Conservation (phyloP, 2,797 vertebrate genomes). For the Paedocypris micromegethes region DNA sequence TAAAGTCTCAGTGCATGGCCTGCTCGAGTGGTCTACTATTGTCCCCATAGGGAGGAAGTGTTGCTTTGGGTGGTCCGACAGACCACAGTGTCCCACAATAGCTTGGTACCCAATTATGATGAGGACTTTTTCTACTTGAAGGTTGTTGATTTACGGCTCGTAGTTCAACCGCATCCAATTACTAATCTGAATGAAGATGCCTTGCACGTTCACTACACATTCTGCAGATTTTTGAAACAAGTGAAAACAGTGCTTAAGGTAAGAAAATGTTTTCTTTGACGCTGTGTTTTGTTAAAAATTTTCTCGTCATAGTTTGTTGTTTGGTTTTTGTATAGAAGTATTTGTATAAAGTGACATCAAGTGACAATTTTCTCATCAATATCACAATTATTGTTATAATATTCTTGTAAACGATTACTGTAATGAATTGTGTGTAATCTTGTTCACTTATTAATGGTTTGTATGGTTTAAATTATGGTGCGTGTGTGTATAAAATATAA, state of each 20-base stretch:
- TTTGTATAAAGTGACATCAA: too few relatives aligned
- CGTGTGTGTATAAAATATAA: too few relatives aligned
- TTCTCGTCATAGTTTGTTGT: too few relatives aligned
- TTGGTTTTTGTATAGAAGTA: too few relatives aligned
- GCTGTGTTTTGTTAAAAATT: too few relatives aligned
- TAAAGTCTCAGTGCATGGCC: constrained; percentile 62
- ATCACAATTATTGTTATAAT: too few relatives aligned
- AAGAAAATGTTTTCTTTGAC: constrained; percentile 1
- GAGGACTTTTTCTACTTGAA: constrained; percentile 68
- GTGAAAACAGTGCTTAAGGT: constrained; percentile 7
- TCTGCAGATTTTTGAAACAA: constrained; percentile 1
- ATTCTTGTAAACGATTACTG: too few relatives aligned
- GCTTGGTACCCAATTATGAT: constrained; percentile 43
- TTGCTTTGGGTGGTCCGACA: constrained; percentile 69
- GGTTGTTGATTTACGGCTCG: constrained; percentile 78
- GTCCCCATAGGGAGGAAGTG: constrained; percentile 62
- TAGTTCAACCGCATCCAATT: constrained; percentile 76
- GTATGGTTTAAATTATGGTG: too few relatives aligned
- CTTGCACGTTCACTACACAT: constrained; percentile 3
- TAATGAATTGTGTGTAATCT: too few relatives aligned
- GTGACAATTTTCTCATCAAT: too few relatives aligned
- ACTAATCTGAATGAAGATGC: constrained; percentile 35
- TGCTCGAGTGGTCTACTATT: constrained; percentile 67
- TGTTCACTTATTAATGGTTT: too few relatives aligned
- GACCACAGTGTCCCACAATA: constrained; percentile 35